phyloP scores from a whole-genome alignment of 1,140 invertebrate species.

The Microplitis mediator region DNA sequence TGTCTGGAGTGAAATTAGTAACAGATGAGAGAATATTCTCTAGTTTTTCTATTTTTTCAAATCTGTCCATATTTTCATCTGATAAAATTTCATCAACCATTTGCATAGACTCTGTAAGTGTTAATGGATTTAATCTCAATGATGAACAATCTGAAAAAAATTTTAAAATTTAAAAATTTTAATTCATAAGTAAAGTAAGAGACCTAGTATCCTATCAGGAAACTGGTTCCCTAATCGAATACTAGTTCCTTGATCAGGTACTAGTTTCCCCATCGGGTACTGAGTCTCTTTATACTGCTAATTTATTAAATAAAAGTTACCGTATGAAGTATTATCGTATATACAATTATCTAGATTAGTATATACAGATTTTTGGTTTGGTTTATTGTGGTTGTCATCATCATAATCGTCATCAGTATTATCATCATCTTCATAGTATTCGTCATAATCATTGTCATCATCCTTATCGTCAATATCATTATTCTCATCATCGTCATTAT shows the following conservation, averaged over 20 bases:
- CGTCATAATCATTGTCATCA: conserved; percentile 62
- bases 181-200: background rate
- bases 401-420: conserved; percentile 73
- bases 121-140: conserved; percentile 77
- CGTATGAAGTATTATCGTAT: conserved; percentile 71
- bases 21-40: conserved; percentile 84
- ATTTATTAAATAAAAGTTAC: conserved; percentile 42
- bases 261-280: too few relatives aligned
- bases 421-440: conserved; percentile 73
- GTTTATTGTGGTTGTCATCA: conserved; percentile 63
- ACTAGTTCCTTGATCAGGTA: too few relatives aligned
- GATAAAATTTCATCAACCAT: conserved; percentile 85
- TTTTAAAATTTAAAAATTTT: background rate
- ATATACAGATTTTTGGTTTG: conserved; percentile 74
- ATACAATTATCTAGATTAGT: conserved; percentile 78
- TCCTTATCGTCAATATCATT: conserved; percentile 73
- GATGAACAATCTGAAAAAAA: conserved; percentile 61
- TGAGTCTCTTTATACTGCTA: too few relatives aligned
- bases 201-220: background rate
- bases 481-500: conserved; percentile 63
- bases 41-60: conserved; percentile 85
- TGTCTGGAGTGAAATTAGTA: conserved; percentile 64
- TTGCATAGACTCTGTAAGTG: conserved; percentile 89
- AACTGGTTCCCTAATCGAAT: background rate
- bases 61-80: conserved; percentile 80